Conservation (phyloP, 2,797 vertebrate genomes). For the Amblyraja radiata region DNA sequence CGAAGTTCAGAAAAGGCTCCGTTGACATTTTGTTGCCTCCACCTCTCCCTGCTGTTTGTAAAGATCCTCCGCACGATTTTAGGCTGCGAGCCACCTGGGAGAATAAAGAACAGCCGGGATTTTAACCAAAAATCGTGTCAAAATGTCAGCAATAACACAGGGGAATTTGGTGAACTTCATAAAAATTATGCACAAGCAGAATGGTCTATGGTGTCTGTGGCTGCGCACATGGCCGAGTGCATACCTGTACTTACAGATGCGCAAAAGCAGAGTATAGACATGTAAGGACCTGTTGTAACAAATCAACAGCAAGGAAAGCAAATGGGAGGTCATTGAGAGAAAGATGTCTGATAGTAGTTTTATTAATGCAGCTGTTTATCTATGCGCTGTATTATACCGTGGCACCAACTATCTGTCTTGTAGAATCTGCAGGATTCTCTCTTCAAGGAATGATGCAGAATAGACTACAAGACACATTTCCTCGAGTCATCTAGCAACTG, state of each 20-base stretch:
- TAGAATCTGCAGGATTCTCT: not conserved
- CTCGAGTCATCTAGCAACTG: not conserved
- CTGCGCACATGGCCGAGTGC: not conserved
- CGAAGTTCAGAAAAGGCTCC: slow-evolving; percentile 81
- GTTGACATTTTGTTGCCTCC: slow-evolving; percentile 85
- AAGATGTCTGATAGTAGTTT: not conserved
- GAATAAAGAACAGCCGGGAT: not conserved
- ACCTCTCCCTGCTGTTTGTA: slow-evolving; percentile 79
- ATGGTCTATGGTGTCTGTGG: not conserved
- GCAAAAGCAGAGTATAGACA: not conserved
- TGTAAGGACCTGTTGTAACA: not conserved
- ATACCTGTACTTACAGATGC: not conserved
- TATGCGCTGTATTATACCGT: not conserved
- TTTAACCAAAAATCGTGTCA: not conserved
- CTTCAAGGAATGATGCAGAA: not conserved
- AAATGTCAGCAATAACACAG: not conserved
- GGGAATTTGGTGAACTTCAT: not conserved
- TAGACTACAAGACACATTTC: not conserved
- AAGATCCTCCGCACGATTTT: slow-evolving; percentile 72
- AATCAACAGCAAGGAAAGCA: not conserved
- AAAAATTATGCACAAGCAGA: not conserved
- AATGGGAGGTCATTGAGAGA: not conserved
- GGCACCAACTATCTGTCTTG: not conserved
- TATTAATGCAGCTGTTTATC: not conserved
- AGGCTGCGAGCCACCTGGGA: slow-evolving; percentile 63